A percentile compares a stretch with the other conserved stretches of the same genome.
Conservation (phyloP, 2,888 invertebrate species). For the Clunio marinus region DNA sequence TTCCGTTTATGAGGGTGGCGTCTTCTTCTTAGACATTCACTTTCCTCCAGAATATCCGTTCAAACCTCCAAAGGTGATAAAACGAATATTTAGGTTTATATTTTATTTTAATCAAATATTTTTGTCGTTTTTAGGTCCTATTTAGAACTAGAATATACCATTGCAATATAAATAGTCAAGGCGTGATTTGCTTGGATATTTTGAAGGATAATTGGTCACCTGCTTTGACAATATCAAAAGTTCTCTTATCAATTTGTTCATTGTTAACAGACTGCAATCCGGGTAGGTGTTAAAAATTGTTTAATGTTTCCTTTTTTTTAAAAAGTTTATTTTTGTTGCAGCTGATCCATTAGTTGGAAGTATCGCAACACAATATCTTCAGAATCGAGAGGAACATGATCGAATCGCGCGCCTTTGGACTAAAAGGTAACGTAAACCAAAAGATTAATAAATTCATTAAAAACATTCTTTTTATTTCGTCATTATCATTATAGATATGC, state of each 20-base stretch:
- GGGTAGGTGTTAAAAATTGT: slow-evolving; percentile 57
- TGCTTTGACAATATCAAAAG: slow-evolving; percentile 97
- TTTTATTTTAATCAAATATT: slow-evolving; percentile 39
- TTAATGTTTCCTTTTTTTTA: slow-evolving; percentile 15
- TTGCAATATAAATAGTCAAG: slow-evolving; percentile 99
- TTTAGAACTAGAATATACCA: slow-evolving; percentile 98
- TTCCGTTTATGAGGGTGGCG: slow-evolving; percentile 96
- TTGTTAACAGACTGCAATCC: slow-evolving; percentile 98
- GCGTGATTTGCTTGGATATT: slow-evolving; percentile 96
- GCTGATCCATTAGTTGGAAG: slow-evolving; percentile 96
- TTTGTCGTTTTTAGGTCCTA: slow-evolving; percentile 59
- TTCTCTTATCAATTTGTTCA: slow-evolving; percentile 94
- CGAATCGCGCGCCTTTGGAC: slow-evolving; percentile 98
- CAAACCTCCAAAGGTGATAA: slow-evolving; percentile 88
- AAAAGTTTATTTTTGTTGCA: slow-evolving; percentile 45
- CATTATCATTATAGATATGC: slow-evolving; percentile 37
- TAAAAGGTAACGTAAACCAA: slow-evolving; percentile 95
- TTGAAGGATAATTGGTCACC: slow-evolving; percentile 99
- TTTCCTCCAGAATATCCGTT: slow-evolving; percentile 97
- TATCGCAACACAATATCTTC: slow-evolving; percentile 96
- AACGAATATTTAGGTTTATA: slow-evolving; percentile 36
- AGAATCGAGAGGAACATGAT: slow-evolving; percentile 96
- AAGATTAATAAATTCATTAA: too few species aligned
- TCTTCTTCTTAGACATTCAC: slow-evolving; percentile 96
- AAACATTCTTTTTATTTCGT: too few species aligned